Conservation (phyloP, 92 coral and sea anemone species). For the Bergia puertoricense region DNA sequence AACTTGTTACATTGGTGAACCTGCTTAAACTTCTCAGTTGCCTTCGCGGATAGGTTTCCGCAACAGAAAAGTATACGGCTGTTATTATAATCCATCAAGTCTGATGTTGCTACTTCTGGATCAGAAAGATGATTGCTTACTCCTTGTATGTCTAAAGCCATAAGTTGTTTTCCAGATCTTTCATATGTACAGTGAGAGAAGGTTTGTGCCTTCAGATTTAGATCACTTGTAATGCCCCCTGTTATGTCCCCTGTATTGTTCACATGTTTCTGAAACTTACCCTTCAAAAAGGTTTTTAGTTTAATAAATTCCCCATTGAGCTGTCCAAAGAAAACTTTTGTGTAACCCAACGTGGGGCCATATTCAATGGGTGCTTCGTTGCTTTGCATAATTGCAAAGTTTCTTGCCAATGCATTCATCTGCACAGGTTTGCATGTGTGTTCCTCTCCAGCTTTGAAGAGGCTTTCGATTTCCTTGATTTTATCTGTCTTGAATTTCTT, state of each 20-base stretch:
- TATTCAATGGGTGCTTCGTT: conserved; percentile 46
- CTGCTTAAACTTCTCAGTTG: conserved; percentile 9
- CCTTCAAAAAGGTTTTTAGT: conserved; percentile 22
- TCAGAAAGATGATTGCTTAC: conserved; percentile 22
- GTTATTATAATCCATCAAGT: not conserved
- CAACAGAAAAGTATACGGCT: conserved; percentile 6
- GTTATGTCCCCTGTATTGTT: conserved; percentile 26
- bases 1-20: not conserved
- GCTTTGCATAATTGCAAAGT: conserved; percentile 53
- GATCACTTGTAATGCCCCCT: conserved; percentile 4
- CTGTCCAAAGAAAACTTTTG: conserved; percentile 38
- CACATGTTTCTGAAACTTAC: conserved; percentile 29
- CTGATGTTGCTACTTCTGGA: conserved; percentile 31
- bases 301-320: conserved; percentile 18
- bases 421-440: conserved; percentile 68
- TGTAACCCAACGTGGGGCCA: conserved; percentile 14
- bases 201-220: conserved; percentile 10
- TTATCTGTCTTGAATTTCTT: conserved; percentile 54
- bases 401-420: conserved; percentile 61
- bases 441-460: conserved; percentile 40
- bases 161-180: conserved; percentile 27
- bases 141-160: conserved; percentile 38
- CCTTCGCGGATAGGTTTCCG: conserved; percentile 15
- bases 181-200: conserved; percentile 28
- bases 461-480: conserved; percentile 39